Base-by-base conservation (phyloP, 2,888 invertebrate species). In the Seira ritae region DNA sequence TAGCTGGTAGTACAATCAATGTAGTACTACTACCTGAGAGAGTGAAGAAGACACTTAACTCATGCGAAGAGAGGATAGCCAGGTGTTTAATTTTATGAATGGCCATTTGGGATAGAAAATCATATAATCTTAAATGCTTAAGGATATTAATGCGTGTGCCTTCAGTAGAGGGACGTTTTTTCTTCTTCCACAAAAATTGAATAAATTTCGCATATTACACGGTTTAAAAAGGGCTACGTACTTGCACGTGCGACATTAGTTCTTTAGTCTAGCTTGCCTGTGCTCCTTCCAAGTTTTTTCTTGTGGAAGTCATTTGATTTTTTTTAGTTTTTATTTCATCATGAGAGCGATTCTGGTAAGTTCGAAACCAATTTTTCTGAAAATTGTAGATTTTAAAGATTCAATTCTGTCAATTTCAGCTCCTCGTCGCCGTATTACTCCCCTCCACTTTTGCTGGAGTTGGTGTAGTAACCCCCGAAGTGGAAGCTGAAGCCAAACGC, bases 401-500 rank as follows among this genome's bases (percentile, higher is more conserved):
- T 69, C 1, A 10, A n/a, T 68, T 1, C 6, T 17, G 6, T 19
- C 3, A 4, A 8, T 31, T 2, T 31, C 8, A 79, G 78, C 31
- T 72, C 1, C 42, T 77, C 42, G 77, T 42, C 12, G 42, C 22
- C 6, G 60, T 22, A n/a, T 37, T 50, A 2, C 10, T 83, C 12
- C 50, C 17, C 3, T n/a, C 50, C 23, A 70, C 83, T 6, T 69
- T 66, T 60, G 77, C 73, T 0, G 83, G 83, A 2, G 78, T 83
- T n/a, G 83, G 83, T 4, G 67, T 83, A 1, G 77, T 83, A 0
- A 83, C 83, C 24, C 77, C 83, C 2, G 85, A 81, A 23, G 80
- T 79, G 19, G 85, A 85, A 42, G 78, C 72, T 4, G 82, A 85
- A 65, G 85, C 85, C 12, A 19, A 78, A 0, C 68, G 82, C n/a